Evolutionary conservation across 2,888 invertebrate genomes (phyloP), one percentile per base, ranked within the genome.

Genomic region (Synergus japonicus): DNA sequence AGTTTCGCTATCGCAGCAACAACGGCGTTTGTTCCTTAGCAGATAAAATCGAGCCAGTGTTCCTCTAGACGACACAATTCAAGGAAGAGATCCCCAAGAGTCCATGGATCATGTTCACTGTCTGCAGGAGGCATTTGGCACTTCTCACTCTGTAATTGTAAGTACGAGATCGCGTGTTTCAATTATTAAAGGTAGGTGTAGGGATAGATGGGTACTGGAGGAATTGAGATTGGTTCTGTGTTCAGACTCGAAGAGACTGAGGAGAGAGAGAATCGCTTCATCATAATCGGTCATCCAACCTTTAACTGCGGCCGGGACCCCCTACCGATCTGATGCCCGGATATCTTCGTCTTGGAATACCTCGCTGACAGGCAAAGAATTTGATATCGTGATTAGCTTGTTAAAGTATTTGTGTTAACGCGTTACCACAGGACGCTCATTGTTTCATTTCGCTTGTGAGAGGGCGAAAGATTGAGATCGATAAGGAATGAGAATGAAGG

Each of bases 241-340:
- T 82, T 80, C 83, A 79, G 82, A 82, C 79, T 76, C 81, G 79
- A 82, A 79, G 80, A 83, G 54, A 78, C 81, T 67, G 46, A 76
- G 82, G 80, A 77, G 63, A 77, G 73, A 77, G 73, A 77, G 76
- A 76, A 91, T 89, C 92, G 91, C 91, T 92, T 91, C 91, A 92
- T 92, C 92, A 92, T 92, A 92, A 92, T 92, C 92, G 91, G 90
- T 92, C 92, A 91, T 92, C 89, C 90, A 84, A 81, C 86, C 85
- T 88, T 89, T 88, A 90, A 88, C 88, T 87, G 83, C 67, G 77
- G 83, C 79, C 69, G 84, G 84, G 88, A 87, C 88, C 88, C 88
- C 89, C 89, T 87, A 88, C 87, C 83, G 88, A 64, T 82, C 81
- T 85, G 83, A 85, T 88, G 89, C 88, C 88, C 87, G 88, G 89